phyloP scores from a whole-genome alignment of 1,140 invertebrate species.

The Drosophila baimaii region DNA sequence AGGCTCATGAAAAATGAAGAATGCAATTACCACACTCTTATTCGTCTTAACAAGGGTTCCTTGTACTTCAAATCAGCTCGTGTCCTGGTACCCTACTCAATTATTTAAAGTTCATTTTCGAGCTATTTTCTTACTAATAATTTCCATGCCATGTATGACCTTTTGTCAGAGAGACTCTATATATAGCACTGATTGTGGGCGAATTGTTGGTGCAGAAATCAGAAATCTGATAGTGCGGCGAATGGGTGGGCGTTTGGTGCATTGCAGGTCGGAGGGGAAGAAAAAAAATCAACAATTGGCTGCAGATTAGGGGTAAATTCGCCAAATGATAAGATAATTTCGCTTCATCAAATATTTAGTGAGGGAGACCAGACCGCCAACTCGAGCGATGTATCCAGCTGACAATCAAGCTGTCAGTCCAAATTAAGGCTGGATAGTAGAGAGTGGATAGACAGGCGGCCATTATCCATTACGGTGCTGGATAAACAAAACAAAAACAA shows the following conservation, averaged over 20 bases:
- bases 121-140: conserved; percentile 20
- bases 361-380: conserved; percentile 2
- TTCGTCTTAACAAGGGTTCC: not conserved
- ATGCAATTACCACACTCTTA: conserved; percentile 9
- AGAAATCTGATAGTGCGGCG: conserved; percentile 9
- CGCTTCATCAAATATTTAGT: conserved; percentile 53
- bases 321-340: conserved; percentile 71
- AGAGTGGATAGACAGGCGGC: conserved; percentile 28
- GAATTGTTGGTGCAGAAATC: conserved; percentile 13
- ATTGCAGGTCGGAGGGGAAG: conserved; percentile 10
- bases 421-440: conserved; percentile 56
- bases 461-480: conserved; percentile 40
- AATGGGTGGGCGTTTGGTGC: conserved; percentile 4
- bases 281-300: conserved; percentile 69
- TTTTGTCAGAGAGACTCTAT: conserved; percentile 22
- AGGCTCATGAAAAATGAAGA: not conserved
- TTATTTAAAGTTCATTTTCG: conserved; percentile 10
- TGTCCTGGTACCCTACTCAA: conserved; percentile 13
- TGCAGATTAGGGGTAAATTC: conserved; percentile 51
- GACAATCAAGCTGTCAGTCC: conserved; percentile 71
- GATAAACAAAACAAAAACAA: conserved; percentile 39
- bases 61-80: not conserved
- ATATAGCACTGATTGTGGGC: conserved; percentile 26
- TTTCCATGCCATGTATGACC: conserved; percentile 32
- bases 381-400: conserved; percentile 35